Conservation (phyloP, 1,140 invertebrate genomes). For the Cydia pomonella region DNA sequence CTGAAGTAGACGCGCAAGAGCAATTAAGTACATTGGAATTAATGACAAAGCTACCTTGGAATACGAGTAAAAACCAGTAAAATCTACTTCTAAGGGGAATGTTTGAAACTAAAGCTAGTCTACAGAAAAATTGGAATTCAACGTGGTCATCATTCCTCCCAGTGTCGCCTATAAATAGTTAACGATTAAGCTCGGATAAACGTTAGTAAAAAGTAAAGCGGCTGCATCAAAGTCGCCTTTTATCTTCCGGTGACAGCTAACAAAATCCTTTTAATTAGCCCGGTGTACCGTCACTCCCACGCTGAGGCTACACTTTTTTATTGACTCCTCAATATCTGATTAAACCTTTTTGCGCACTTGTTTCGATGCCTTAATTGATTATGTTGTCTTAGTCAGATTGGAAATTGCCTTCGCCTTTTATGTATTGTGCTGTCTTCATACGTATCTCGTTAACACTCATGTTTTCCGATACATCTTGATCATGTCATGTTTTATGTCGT, state of each 20-base stretch:
- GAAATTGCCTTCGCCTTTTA: slow-evolving; percentile 3
- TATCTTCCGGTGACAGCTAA: slow-evolving; percentile 73
- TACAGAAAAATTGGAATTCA: not conserved
- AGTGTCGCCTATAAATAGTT: slow-evolving; percentile 16
- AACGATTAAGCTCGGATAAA: slow-evolving; percentile 29
- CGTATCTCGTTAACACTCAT: not conserved
- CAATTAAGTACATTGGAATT: too few relatives aligned
- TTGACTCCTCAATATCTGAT: slow-evolving; percentile 43
- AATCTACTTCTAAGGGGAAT: not conserved
- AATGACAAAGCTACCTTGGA: too few relatives aligned
- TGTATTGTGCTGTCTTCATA: not conserved
- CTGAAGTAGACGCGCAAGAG: too few relatives aligned
- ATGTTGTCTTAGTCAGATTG: slow-evolving; percentile 6
- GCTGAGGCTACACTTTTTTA: slow-evolving; percentile 47
- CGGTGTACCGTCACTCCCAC: slow-evolving; percentile 55
- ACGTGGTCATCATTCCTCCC: slow-evolving; percentile 21
- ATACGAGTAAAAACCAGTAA: not conserved
- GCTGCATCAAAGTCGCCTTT: slow-evolving; percentile 58
- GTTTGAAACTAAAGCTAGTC: not conserved
- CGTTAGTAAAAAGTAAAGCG: slow-evolving; percentile 39
- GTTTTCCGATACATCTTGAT: slow-evolving; percentile 10
- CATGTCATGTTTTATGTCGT: slow-evolving; percentile 6
- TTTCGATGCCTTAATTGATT: slow-evolving; percentile 27
- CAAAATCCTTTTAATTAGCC: slow-evolving; percentile 77
- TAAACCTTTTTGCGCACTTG: slow-evolving; percentile 40